A percentile compares a stretch with the other conserved stretches of the same genome.
These are phyloP conservation scores for Spinibarbus caldwelli DNA, from an alignment of 2,797 vertebrate species.

Conservation along the genomic window DNA sequence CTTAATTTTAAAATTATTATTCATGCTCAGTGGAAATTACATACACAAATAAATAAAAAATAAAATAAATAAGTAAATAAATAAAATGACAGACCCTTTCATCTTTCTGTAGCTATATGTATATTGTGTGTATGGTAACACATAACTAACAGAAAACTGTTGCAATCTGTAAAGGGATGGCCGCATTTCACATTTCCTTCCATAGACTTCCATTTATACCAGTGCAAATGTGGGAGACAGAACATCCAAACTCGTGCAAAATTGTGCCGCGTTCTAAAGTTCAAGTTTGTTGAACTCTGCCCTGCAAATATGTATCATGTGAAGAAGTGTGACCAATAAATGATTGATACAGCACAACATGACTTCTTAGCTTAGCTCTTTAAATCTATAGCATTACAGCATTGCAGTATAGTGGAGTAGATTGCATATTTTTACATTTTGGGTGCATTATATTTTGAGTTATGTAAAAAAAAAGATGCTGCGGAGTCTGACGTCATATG, in stretches of 20 bases:
- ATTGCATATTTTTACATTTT: background rate
- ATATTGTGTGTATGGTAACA: no score
- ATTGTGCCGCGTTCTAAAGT: background rate
- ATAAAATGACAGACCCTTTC: background rate
- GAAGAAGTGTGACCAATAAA: background rate
- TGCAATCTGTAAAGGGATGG: background rate
- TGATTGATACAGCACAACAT: background rate
- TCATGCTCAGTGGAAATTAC: background rate
- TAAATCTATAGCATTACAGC: background rate
- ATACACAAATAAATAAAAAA: background rate
- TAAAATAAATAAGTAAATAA: no score
- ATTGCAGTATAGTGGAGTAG: background rate
- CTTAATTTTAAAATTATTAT: background rate
- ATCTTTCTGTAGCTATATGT: background rate
- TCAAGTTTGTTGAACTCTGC: background rate
- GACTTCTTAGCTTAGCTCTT: background rate
- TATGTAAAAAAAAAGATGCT: no score
- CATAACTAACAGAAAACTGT: background rate
- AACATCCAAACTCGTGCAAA: background rate
- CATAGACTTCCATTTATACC: background rate
- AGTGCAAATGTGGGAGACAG: background rate
- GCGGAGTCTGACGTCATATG: no score
- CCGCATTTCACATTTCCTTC: background rate
- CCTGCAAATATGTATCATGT: background rate
- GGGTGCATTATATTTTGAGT: background rate